Base-by-base conservation (phyloP, 2,888 invertebrate species). In the Orchesellides sinensis region DNA sequence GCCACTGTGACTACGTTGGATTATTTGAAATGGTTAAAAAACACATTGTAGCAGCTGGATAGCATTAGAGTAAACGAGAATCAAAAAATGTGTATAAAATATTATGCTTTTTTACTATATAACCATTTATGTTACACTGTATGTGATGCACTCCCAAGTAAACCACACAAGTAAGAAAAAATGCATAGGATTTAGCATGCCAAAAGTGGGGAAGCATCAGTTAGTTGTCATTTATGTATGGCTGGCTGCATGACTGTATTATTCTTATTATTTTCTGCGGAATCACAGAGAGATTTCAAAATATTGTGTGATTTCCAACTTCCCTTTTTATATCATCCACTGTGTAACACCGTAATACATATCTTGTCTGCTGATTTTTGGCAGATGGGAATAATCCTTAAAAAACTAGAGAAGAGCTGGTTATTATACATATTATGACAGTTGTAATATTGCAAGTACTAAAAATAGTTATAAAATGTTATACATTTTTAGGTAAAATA, bases 341-440 rank as follows among this genome's bases (percentile, higher is more conserved):
- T n/a, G 40, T 40, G n/a, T n/a, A n/a, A n/a, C n/a, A n/a, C 10
- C 40, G 2, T 40, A 40, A 40, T 40, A 40, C n/a, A n/a, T 40
- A 40, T 40, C 14, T 10, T 40, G 40, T 21, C 29, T 63, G 74
- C 54, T 65, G 65, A 74, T 74, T 74, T 74, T 74, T 65, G 74
- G 74, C 74, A 74, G 74, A 63, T 63, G 63, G 21, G 63, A 14
- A 40, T 1, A 17, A 10, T 10, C 40, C 10, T 8, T 40, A 63
- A 40, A 19, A 14, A 63, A 40, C 23, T 61, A 40, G 63, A 63
- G 40, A 5, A 8, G 40, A 40, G 40, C 10, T 40, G n/a, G 40
- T 40, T 40, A n/a, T 14, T 35, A 35, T 63, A 63, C 63, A 40
- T 63, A 63, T 63, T 63, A 63, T 63, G 63, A 63, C 63, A 63